Evolutionary conservation across 2,797 vertebrate species (phyloP).

Genomic region (Mionectes olivaceus): DNA sequence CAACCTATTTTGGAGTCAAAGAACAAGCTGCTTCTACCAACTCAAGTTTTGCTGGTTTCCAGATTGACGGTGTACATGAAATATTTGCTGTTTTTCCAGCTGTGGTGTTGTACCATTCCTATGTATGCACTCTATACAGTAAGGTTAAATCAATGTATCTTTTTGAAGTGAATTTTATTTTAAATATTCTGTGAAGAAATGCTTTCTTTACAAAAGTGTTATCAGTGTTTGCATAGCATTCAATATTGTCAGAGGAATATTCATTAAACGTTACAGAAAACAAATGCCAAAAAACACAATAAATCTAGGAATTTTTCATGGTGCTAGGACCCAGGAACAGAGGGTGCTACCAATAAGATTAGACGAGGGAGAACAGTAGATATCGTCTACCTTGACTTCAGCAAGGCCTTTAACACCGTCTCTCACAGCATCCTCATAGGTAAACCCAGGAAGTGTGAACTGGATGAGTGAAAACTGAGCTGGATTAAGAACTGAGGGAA

Average conservation of each 20-base stretch:
- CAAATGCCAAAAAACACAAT: background rate
- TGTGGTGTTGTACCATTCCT: background rate
- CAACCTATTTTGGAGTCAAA: background rate
- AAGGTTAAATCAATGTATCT: background rate
- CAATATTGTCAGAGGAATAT: background rate
- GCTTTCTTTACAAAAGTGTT: background rate
- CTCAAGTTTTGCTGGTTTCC: background rate
- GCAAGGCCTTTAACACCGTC: background rate
- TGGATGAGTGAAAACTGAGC: background rate
- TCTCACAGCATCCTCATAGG: background rate
- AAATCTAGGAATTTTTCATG: background rate
- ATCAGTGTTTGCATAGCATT: background rate
- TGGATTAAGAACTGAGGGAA: background rate
- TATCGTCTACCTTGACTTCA: background rate
- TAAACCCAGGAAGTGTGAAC: background rate
- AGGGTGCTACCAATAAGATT: rapidly evolving
- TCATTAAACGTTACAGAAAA: background rate
- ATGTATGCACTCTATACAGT: background rate
- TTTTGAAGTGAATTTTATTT: background rate
- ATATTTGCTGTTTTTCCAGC: background rate
- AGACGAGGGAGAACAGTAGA: rapidly evolving
- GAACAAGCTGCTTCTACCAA: background rate
- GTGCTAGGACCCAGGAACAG: background rate
- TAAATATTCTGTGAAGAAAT: background rate
- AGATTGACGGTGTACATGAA: background rate